Conservation (phyloP, 1,140 invertebrate genomes). For the Solenopsis invicta region DNA sequence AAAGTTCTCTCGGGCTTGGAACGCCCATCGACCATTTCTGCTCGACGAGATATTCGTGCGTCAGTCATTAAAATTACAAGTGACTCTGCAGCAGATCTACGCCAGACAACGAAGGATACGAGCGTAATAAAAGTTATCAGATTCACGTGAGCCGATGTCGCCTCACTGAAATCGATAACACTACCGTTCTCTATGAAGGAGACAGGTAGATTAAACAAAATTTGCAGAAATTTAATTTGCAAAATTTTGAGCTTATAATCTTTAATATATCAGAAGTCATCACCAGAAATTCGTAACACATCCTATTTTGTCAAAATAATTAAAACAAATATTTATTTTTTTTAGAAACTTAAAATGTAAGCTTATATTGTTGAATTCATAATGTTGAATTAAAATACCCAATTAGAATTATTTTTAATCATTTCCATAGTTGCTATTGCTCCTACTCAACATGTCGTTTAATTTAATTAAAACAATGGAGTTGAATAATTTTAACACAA, state of each 20-base stretch:
- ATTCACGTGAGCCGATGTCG: neutral
- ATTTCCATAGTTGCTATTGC: too few species aligned
- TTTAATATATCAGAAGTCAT: neutral
- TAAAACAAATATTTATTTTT: neutral
- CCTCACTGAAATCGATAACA: neutral
- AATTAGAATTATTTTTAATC: too few species aligned
- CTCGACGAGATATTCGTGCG: neutral
- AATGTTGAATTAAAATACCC: too few species aligned
- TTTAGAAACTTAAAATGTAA: neutral
- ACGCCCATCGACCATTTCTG: neutral
- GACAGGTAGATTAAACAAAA: neutral
- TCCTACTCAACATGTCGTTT: too few species aligned
- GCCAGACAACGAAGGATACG: neutral
- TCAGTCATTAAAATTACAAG: conserved; percentile 49
- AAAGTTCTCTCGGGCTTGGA: neutral
- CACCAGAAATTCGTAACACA: neutral
- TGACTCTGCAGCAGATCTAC: neutral
- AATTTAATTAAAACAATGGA: too few species aligned
- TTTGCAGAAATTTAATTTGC: neutral
- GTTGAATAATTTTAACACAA: too few species aligned
- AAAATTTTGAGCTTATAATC: neutral
- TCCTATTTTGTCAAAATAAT: neutral
- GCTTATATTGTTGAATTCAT: too few species aligned
- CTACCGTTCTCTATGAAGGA: neutral
- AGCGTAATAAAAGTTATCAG: conserved; percentile 53